Evolutionary conservation across 2,797 vertebrate genomes (phyloP).

Genomic region (Cossypha heuglini): DNA sequence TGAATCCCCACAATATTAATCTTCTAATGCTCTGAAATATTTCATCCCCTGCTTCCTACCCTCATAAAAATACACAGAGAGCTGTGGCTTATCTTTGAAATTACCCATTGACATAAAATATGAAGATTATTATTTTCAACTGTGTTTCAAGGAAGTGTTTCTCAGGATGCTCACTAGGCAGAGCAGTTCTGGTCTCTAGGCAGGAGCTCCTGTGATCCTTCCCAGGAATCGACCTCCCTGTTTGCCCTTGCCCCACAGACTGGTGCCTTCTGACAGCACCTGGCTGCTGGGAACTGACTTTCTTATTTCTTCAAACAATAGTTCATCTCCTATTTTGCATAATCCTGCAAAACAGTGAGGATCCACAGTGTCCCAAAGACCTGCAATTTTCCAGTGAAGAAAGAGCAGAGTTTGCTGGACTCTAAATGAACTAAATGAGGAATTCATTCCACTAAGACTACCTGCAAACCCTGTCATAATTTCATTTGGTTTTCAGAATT

Average conservation of each 20-base stretch:
- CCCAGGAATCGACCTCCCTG: background rate
- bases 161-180: background rate
- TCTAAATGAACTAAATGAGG: background rate
- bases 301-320: background rate
- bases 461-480: background rate
- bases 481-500: background rate
- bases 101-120: slow-evolving; percentile 58
- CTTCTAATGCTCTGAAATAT: slow-evolving; percentile 16
- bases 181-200: background rate
- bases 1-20: background rate
- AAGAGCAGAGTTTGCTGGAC: background rate
- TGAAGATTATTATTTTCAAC: slow-evolving; percentile 26
- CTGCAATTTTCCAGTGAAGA: background rate
- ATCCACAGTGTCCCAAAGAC: background rate
- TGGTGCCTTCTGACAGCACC: background rate
- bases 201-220: background rate
- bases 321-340: background rate
- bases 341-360: background rate
- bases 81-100: slow-evolving; percentile 50
- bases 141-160: slow-evolving; percentile 48
- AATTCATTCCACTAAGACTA: background rate
- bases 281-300: background rate
- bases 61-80: slow-evolving; percentile 45
- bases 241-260: background rate
- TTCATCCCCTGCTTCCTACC: slow-evolving; percentile 12